These are phyloP conservation scores for Dichetophora obliterata DNA, from an alignment of 2,888 invertebrate species.

Conservation along the genomic window DNA sequence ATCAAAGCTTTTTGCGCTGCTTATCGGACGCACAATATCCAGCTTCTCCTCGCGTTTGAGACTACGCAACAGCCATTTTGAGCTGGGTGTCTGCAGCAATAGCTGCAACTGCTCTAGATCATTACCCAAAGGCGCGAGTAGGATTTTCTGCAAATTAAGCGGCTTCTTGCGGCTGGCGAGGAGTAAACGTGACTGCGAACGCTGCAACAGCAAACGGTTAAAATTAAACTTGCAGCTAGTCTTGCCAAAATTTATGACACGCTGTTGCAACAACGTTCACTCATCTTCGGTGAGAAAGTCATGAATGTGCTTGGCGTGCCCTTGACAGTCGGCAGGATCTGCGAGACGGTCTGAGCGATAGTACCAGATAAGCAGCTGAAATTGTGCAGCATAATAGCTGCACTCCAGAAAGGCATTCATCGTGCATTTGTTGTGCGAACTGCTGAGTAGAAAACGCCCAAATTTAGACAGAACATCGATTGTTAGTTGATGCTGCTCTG, in stretches of 20 bases:
- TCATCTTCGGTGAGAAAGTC: conserved; percentile 60
- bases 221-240: conserved; percentile 60
- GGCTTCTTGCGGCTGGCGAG: conserved; percentile 41
- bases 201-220: conserved; percentile 62
- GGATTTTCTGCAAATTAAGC: conserved; percentile 46
- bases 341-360: conserved; percentile 64
- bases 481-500: conserved; percentile 54
- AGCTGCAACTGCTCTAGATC: conserved; percentile 51
- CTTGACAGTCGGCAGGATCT: conserved; percentile 34
- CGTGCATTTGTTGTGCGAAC: conserved; percentile 63
- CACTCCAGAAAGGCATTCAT: conserved; percentile 67
- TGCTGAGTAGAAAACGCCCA: conserved; percentile 59
- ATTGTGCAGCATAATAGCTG: conserved; percentile 56
- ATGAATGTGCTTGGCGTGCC: conserved; percentile 50
- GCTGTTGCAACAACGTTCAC: conserved; percentile 65
- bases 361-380: conserved; percentile 59
- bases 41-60: conserved; percentile 58
- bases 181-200: conserved; percentile 52
- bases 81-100: conserved; percentile 49
- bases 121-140: conserved; percentile 47
- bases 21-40: conserved; percentile 47
- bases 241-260: conserved; percentile 68
- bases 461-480: conserved; percentile 58
- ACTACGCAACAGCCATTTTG: conserved; percentile 54
- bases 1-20: conserved; percentile 22